These are phyloP conservation scores for Homarus gammarus DNA, from an alignment of 2,888 invertebrate genomes.

Conservation along the genomic window DNA sequence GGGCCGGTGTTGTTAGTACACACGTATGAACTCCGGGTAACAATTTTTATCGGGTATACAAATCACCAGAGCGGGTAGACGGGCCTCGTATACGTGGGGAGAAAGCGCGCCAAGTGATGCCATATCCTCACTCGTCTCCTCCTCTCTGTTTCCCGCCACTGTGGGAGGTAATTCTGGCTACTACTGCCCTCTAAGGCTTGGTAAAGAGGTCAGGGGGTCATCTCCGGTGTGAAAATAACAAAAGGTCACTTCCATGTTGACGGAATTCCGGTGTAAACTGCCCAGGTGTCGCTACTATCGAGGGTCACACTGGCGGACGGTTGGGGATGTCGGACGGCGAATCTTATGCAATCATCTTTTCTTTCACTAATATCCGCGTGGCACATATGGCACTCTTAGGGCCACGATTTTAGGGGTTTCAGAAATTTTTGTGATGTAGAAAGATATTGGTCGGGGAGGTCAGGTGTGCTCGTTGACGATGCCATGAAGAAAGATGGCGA, in stretches of 20 bases:
- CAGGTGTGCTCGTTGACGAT: background rate
- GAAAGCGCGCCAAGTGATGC: constrained; percentile 36
- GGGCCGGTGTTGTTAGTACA: no score
- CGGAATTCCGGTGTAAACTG: constrained; percentile 17
- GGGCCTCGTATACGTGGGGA: constrained; percentile 30
- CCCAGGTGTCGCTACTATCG: constrained; percentile 29
- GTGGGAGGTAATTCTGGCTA: background rate
- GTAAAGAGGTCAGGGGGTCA: constrained; percentile 20
- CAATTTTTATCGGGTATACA: constrained; percentile 38
- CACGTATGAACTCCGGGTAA: background rate
- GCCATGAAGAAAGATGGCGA: background rate
- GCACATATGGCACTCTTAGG: constrained; percentile 41
- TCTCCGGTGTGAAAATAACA: constrained; percentile 4
- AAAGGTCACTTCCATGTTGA: constrained; percentile 3
- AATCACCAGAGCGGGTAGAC: constrained; percentile 37
- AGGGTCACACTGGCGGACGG: constrained; percentile 21
- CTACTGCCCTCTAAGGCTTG: background rate
- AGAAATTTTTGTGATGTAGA: background rate
- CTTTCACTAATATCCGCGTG: constrained; percentile 44
- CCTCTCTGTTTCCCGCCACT: constrained; percentile 21
- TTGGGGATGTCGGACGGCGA: constrained; percentile 43
- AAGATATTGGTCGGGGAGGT: background rate
- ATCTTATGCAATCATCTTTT: constrained; percentile 43
- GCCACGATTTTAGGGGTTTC: constrained; percentile 29
- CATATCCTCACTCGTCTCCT: constrained; percentile 5